Evolutionary conservation across 2,113 vertebrate genomes (phyloP).

Genomic region (Anseranas semipalmata): DNA sequence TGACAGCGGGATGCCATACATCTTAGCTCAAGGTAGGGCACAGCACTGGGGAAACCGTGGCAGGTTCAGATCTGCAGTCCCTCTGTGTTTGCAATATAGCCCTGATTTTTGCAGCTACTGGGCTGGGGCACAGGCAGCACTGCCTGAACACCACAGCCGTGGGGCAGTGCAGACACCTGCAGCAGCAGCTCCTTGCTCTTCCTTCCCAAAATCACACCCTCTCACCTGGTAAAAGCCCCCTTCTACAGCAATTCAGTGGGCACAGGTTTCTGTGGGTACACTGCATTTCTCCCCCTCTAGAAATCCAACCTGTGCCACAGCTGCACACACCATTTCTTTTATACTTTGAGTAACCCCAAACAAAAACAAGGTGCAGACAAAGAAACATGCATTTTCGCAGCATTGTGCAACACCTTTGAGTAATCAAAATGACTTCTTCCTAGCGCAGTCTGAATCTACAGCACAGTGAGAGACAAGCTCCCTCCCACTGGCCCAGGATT

Average conservation of each 20-base stretch:
- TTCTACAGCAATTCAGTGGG: neutral
- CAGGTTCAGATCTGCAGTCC: neutral
- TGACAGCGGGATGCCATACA: fast-evolving
- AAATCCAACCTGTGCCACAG: neutral
- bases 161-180: neutral
- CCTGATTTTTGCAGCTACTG: neutral
- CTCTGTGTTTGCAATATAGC: neutral
- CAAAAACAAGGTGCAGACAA: neutral
- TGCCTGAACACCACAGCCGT: neutral
- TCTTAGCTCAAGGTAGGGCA: neutral
- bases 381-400: neutral
- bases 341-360: neutral
- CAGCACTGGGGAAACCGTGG: neutral
- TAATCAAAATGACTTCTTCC: neutral
- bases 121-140: neutral
- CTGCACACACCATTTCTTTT: neutral
- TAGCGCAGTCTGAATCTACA: neutral
- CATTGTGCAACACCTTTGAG: neutral
- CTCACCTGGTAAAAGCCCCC: neutral
- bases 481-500: neutral
- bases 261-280: neutral
- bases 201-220: neutral
- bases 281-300: neutral
- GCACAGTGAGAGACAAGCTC: neutral
- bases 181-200: neutral